Evolutionary conservation across 2,888 invertebrate species (phyloP), one percentile per base, ranked within the genome.

Genomic region (Polyommatus icarus): DNA sequence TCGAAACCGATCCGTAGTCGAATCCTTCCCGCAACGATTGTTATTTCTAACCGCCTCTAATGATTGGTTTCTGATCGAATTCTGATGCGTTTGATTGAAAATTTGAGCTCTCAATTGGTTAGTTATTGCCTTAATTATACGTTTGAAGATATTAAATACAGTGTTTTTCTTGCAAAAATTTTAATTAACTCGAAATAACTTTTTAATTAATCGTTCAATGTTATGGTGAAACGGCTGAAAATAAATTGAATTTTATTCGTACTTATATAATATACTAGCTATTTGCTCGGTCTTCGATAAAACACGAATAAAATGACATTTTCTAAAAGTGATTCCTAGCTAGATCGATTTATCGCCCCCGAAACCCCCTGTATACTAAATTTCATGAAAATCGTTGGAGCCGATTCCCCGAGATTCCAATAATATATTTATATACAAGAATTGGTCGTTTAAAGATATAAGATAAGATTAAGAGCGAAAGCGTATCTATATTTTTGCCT

Each of bases 61-160:
- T 72, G 72, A 72, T 40, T 72, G 72, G 40, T 72, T 72, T 72
- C 36, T 72, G 40, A 72, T 72, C 36, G 72, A 72, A 72, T 72
- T 40, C 20, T 72, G 40, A 67, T 67, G 67, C 67, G 67, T 67
- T 67, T 32, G 18, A 67, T 67, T 61, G 24, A 5, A 61, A 61
- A 61, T 61, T 61, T 24, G 24, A 12, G 4, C 24, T 12, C 24
- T 61, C 61, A 61, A 61, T 61, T 67, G 6, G 67, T 67, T 29
- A 32, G 29, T 67, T 67, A 67, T 29, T 6, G 29, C 29, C 29
- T 32, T 24, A 61, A 67, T 67, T 32, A 32, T 67, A 67, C 67
- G 29, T 32, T 15, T 18, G 7, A 32, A 15, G 67, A 67, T 15
- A 32, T 67, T 18, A 5, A 15, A 61, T 67, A 29, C 29, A 29